Percentiles rank a stretch among this genome's conserved stretches.
Conservation (phyloP, 2,888 invertebrate species). For the Molanna angustata region DNA sequence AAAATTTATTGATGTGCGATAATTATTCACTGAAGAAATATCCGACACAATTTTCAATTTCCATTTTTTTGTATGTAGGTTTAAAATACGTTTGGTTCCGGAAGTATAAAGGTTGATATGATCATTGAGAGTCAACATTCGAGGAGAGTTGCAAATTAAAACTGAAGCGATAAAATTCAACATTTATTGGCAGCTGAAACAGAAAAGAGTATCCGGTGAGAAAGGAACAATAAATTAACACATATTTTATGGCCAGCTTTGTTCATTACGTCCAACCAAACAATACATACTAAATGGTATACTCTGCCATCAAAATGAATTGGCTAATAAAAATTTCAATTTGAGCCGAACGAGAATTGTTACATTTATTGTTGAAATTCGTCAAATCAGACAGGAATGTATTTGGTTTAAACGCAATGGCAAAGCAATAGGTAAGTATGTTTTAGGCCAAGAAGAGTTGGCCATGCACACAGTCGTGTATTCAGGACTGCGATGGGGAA, state of each 20-base stretch:
- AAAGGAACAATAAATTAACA: slow-evolving; percentile 29
- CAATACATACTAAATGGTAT: neutral
- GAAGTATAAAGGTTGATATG: too few species aligned
- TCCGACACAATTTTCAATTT: too few species aligned
- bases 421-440: slow-evolving; percentile 25
- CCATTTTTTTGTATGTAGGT: too few species aligned
- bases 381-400: too few species aligned
- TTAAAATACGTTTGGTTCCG: too few species aligned
- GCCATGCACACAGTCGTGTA: slow-evolving; percentile 62
- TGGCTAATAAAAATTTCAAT: too few species aligned
- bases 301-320: neutral
- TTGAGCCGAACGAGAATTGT: too few species aligned
- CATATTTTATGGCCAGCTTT: slow-evolving; percentile 30
- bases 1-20: too few species aligned
- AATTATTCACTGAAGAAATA: too few species aligned
- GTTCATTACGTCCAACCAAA: slow-evolving; percentile 22
- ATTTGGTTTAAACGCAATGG: slow-evolving; percentile 20
- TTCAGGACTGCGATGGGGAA: slow-evolving; percentile 52
- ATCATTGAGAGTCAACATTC: too few species aligned
- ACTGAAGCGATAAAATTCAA: slow-evolving; percentile 15
- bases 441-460: slow-evolving; percentile 36
- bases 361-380: too few species aligned
- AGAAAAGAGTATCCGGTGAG: slow-evolving; percentile 26
- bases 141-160: slow-evolving; percentile 3
- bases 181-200: slow-evolving; percentile 25